Conservation (phyloP, 2,888 invertebrate species). For the Nomada ruficornis region DNA sequence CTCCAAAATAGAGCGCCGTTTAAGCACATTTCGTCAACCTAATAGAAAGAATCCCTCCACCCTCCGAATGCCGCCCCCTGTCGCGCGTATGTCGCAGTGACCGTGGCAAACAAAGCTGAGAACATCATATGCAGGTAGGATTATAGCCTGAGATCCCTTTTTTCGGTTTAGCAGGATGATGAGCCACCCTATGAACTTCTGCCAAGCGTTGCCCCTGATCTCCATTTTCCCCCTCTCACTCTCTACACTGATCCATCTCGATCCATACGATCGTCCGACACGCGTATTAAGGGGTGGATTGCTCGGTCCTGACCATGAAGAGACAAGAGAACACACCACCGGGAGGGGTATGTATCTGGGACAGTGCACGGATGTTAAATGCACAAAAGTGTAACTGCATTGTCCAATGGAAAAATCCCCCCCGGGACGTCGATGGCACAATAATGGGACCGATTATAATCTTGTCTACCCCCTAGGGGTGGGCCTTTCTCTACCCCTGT, state of each 20-base stretch:
- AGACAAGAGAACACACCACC: conserved; percentile 24
- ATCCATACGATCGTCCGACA: conserved; percentile 42
- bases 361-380: conserved; percentile 80
- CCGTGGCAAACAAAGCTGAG: conserved; percentile 78
- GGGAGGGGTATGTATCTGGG: conserved; percentile 43
- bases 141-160: conserved; percentile 81
- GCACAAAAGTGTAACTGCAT: conserved; percentile 84
- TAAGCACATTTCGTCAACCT: conserved; percentile 72
- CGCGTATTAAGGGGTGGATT: conserved; percentile 30
- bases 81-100: conserved; percentile 75
- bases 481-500: conserved; percentile 33
- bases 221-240: conserved; percentile 33
- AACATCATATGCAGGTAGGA: conserved; percentile 84
- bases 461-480: conserved; percentile 83
- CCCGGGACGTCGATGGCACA: conserved; percentile 84
- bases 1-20: conserved; percentile 56
- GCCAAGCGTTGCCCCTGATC: conserved; percentile 67
- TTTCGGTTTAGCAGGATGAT: conserved; percentile 76
- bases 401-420: conserved; percentile 83
- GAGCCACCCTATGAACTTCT: conserved; percentile 75
- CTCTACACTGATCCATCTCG: conserved; percentile 12
- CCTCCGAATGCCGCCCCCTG: conserved; percentile 4
- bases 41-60: conserved; percentile 23
- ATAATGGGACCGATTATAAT: conserved; percentile 84
- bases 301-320: conserved; percentile 27